Base-by-base conservation (phyloP, 2,888 invertebrate species). In the Parapristionchus giblindavisi region DNA sequence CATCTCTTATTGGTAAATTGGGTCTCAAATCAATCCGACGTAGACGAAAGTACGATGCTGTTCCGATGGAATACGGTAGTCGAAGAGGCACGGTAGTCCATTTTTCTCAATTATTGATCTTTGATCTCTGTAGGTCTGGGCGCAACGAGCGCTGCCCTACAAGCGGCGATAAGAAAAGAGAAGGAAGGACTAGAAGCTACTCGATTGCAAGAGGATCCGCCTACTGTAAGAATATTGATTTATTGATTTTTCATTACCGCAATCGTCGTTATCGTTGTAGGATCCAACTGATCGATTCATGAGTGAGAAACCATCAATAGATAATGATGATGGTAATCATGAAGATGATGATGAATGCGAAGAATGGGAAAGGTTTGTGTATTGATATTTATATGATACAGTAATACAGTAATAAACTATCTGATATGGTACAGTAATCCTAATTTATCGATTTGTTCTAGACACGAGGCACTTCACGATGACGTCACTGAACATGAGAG, bases 381-480 rank as follows among this genome's bases (percentile, higher is more conserved):
- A 24, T 54, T 6, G 6, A 54, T 14, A 5, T 24, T 21, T 14
- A 34, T 27, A 21, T 32, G 60, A 24, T 65, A 43, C 43, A 14
- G 65, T 65, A 65, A 29, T 60, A 32, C 32, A 36, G 34, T 60
- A 34, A n/a, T n/a, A n/a, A n/a, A n/a, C n/a, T n/a, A n/a, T n/a
- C n/a, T n/a, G n/a, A n/a, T n/a, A n/a, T n/a, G 48, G 21, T 48
- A 21, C 14, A 11, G 48, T 14, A 11, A 48, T 11, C 48, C 11
- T 11, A 48, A 48, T 11, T 14, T 11, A 48, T 48, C 48, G 11
- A 48, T 48, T 48, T 48, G 48, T 11, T 11, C 11, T 78, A 83
- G 90, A 75, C 89, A 89, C 76, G 90, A 89, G 78, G 89, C 89
- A 6, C 78, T 89, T 36, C 87, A 89, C 77, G 89, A 90, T 75